These are phyloP conservation scores for Acanthornis magna DNA, from an alignment of 2,797 vertebrate genomes.

Conservation along the genomic window DNA sequence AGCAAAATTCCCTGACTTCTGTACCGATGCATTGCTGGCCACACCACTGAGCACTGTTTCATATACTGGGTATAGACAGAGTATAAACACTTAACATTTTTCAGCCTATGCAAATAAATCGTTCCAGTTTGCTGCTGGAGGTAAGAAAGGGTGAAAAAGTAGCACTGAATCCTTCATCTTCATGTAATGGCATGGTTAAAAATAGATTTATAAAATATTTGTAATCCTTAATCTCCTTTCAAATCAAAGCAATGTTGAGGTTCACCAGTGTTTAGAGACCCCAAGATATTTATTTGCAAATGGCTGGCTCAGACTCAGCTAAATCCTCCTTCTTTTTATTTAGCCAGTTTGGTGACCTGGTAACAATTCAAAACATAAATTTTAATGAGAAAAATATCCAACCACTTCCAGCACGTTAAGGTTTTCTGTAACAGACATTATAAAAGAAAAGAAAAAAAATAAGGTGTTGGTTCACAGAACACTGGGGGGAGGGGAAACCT, in stretches of 20 bases:
- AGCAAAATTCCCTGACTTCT: neutral
- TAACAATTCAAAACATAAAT: neutral
- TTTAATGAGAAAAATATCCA: conserved; percentile 37
- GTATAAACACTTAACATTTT: neutral
- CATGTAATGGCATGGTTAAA: neutral
- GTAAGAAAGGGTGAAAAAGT: neutral
- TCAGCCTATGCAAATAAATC: neutral
- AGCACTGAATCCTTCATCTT: neutral
- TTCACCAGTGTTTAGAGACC: neutral
- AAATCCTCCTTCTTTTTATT: conserved; percentile 3
- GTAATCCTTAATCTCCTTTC: conserved; percentile 1
- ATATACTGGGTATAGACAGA: neutral
- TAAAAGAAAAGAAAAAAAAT: neutral
- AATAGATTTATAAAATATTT: neutral
- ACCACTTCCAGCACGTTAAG: neutral
- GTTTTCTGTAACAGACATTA: neutral
- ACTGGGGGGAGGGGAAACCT: neutral
- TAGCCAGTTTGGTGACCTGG: conserved; percentile 21
- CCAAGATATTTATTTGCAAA: conserved; percentile 20
- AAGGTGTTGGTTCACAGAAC: neutral
- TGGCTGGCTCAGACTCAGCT: neutral
- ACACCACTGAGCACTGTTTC: neutral
- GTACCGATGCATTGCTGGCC: neutral
- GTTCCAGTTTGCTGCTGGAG: neutral
- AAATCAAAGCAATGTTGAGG: neutral